Evolutionary conservation across 1,140 invertebrate species (phyloP).

Genomic region (Ceratosolen solmsi): DNA sequence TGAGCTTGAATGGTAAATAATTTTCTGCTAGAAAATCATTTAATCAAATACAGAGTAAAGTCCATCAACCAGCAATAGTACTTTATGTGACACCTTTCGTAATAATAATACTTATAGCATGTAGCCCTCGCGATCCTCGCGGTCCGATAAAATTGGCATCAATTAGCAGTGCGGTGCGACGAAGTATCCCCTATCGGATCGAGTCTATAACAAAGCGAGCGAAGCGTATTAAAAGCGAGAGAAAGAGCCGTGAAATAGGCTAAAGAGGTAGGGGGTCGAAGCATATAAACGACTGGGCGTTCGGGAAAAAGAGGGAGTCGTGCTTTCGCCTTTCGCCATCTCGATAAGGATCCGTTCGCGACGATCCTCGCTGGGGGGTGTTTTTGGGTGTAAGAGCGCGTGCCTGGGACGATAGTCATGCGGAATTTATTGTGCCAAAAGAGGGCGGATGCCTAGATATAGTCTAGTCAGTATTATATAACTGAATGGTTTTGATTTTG

Average conservation of each 20-base stretch:
- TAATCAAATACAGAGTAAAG: too few species aligned
- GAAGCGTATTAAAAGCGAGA: background rate
- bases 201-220: background rate
- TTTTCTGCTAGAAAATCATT: too few species aligned
- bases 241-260: conserved; percentile 31
- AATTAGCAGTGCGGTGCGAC: conserved; percentile 17
- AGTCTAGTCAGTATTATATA: background rate
- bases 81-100: background rate
- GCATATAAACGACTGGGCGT: conserved; percentile 42
- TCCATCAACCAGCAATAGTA: too few species aligned
- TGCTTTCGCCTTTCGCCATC: conserved; percentile 19
- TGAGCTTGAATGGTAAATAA: too few species aligned
- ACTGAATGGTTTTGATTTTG: conserved; percentile 6
- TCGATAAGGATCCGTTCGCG: conserved; percentile 44
- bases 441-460: background rate
- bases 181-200: background rate
- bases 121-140: background rate
- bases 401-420: background rate
- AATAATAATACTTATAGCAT: background rate
- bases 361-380: conserved; percentile 2
- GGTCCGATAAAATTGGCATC: conserved; percentile 24
- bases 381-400: background rate
- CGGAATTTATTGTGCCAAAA: conserved; percentile 23
- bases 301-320: background rate
- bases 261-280: background rate